Percentiles rank a stretch among this genome's conserved stretches.
These are phyloP conservation scores for Drosophila quinaria DNA, from an alignment of 2,888 invertebrate species.

Conservation along the genomic window DNA sequence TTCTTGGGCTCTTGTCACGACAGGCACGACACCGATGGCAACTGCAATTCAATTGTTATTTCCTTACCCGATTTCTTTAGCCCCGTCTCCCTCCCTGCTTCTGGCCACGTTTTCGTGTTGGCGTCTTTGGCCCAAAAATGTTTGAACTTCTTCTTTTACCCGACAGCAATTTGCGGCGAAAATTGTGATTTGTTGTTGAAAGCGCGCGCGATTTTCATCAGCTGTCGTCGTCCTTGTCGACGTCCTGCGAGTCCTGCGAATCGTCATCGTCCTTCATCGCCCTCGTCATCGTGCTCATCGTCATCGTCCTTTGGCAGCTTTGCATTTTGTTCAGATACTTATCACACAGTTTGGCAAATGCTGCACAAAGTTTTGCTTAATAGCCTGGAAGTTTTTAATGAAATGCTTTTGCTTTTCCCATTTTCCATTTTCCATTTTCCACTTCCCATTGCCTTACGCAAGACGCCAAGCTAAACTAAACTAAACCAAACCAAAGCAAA, in stretches of 20 bases:
- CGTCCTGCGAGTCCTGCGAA: conserved; percentile 28
- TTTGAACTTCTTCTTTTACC: conserved; percentile 74
- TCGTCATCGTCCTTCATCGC: conserved; percentile 29
- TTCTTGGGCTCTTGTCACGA: conserved; percentile 69
- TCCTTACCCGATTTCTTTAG: conserved; percentile 19
- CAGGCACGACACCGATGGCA: conserved; percentile 75
- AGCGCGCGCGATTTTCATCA: conserved; percentile 79
- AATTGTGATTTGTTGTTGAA: conserved; percentile 79
- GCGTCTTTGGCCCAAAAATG: conserved; percentile 58
- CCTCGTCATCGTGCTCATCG: conserved; percentile 6
- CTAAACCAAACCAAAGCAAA: conserved; percentile 21
- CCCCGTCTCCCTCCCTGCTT: neutral
- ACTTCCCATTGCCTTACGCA: conserved; percentile 24
- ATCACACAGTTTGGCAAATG: conserved; percentile 82
- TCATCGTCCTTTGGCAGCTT: conserved; percentile 75
- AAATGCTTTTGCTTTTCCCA: conserved; percentile 54
- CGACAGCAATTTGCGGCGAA: conserved; percentile 81
- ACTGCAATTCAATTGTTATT: conserved; percentile 81
- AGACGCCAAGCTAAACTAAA: conserved; percentile 33
- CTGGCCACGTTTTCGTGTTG: conserved; percentile 30
- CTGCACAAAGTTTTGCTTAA: conserved; percentile 82
- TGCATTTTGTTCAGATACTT: conserved; percentile 81
- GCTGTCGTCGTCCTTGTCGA: conserved; percentile 62
- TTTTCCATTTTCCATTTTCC: conserved; percentile 17
- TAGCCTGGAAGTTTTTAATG: conserved; percentile 81